Percentiles rank a stretch among this genome's conserved stretches.
phyloP scores from a whole-genome alignment of 2,888 invertebrate species.

The Drosophila multiciliata region DNA sequence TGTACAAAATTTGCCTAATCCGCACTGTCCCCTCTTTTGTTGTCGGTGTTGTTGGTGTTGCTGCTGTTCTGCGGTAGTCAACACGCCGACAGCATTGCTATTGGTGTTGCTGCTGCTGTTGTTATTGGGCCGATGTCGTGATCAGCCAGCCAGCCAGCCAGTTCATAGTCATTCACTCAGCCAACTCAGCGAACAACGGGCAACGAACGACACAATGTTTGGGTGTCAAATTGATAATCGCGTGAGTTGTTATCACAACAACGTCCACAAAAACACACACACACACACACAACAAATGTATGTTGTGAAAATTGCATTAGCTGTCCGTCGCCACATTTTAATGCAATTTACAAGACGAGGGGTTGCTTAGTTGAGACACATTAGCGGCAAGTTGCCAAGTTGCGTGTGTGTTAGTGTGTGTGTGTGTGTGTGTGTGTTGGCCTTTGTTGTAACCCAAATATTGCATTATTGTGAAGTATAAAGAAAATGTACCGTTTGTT shows the following conservation, averaged over 20 bases:
- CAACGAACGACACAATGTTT: constrained; percentile 66
- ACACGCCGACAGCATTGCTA: constrained; percentile 32
- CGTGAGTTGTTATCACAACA: constrained; percentile 81
- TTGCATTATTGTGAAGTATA: constrained; percentile 56
- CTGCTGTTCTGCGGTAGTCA: constrained; percentile 39
- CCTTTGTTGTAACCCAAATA: constrained; percentile 71
- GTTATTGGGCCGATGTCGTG: constrained; percentile 58
- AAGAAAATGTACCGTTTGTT: constrained; percentile 77
- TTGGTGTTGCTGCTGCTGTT: constrained; percentile 32
- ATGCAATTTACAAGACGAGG: constrained; percentile 68
- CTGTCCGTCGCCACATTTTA: constrained; percentile 71
- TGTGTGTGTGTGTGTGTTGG: constrained; percentile 34
- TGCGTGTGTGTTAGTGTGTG: constrained; percentile 26
- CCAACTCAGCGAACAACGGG: constrained; percentile 28
- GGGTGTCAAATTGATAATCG: constrained; percentile 82
- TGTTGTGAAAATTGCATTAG: constrained; percentile 69
- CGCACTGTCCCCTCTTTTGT: constrained; percentile 5
- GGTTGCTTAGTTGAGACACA: constrained; percentile 41
- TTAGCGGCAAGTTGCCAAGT: constrained; percentile 53
- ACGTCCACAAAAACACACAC: constrained; percentile 43
- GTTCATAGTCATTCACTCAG: constrained; percentile 49
- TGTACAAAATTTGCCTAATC: constrained; percentile 41
- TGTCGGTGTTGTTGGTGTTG: constrained; percentile 14
- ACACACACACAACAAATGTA: constrained; percentile 28
- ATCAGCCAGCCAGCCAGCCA: constrained; percentile 39